Evolutionary conservation across 1,140 invertebrate species (phyloP), one percentile per base, ranked within the genome.

Genomic region (Berghia stephanieae): DNA sequence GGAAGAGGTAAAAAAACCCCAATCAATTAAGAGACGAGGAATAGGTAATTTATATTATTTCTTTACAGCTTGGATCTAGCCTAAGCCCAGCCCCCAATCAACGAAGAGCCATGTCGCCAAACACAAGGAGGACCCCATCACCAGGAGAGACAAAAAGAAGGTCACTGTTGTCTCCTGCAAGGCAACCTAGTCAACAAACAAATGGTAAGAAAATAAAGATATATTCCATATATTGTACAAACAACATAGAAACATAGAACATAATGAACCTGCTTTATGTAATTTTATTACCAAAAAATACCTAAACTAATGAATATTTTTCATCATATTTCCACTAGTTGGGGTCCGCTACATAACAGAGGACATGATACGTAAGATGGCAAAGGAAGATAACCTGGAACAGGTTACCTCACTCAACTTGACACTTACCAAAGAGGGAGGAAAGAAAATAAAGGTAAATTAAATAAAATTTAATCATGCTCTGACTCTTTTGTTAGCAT

Each of bases 331-430:
- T 27, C 57, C 52, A 18, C 83, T 84, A 38, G 34, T 80, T 43
- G 88, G 88, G 21, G 85, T 89, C 0, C 80, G 88, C 3, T 88
- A 89, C 78, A 87, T 89, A 44, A 87, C 87, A 21, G 88, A 88
- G 57, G 88, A 88, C 34, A 77, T 89, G 16, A 84, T 88, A 36
- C 85, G 80, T 36, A 88, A 87, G 72, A 77, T 87, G 5, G 80
- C 84, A n/a, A 88, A 84, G 75, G 85, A 88, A 60, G 84, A 86
- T 13, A 84, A 83, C 66, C 43, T 88, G 8, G 85, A 85, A 24
- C 80, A 82, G 77, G 83, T 88, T 34, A 86, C 86, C 8, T 84
- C 79, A 34, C 75, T 89, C 0, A 89, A 87, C 63, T 80, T 89
- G 21, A 88, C 84, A 24, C 75, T 88, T 2, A 75, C 86, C n/a